Evolutionary conservation across 2,888 invertebrate species (phyloP), one percentile per base, ranked within the genome.

Genomic region (Myopa tessellatipennis): DNA sequence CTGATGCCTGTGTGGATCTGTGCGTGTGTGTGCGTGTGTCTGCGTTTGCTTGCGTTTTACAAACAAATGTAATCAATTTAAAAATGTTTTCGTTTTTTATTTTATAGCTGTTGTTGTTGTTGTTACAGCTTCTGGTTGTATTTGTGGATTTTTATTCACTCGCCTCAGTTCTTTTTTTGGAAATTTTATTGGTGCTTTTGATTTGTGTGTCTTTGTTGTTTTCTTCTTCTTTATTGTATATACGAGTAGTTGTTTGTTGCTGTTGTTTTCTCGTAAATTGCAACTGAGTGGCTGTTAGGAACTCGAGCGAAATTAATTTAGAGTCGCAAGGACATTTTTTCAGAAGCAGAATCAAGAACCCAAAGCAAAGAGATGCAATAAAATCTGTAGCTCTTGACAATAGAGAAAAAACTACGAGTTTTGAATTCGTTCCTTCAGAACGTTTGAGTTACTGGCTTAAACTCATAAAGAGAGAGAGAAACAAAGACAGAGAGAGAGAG

Each of bases 31-130:
- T 55, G 36, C 18, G 50, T n/a, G 26, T 4, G 70, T 34, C n/a
- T 55, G 36, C 5, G 34, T 65, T 36, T 1, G 34, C 14, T 4
- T 65, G 14, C 4, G 63, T 65, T 60, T 60, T 8, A 70, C 26
- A 70, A 70, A 70, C 70, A 34, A 52, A 16, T 55, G 55, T 55
- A 55, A 70, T 70, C 70, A 70, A 70, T 70, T 70, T 52, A 52
- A 70, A 55, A 55, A 52, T 70, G 40, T 70, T 52, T 34, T 14
- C 7, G n/a, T 55, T 70, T 52, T 34, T 26, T n/a, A n/a, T n/a
- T 50, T 70, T 52, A 18, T 55, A 12, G 55, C 55, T 38, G 58
- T 34, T 55, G 36, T 58, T 38, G 58, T 34, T 55, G 36, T 70
- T 4, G 16, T 58, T 67, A 1, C 4, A 38, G 4, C 38, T 36